Conservation (phyloP, 2,888 invertebrate species). For the Ornithoptera alexandrae region DNA sequence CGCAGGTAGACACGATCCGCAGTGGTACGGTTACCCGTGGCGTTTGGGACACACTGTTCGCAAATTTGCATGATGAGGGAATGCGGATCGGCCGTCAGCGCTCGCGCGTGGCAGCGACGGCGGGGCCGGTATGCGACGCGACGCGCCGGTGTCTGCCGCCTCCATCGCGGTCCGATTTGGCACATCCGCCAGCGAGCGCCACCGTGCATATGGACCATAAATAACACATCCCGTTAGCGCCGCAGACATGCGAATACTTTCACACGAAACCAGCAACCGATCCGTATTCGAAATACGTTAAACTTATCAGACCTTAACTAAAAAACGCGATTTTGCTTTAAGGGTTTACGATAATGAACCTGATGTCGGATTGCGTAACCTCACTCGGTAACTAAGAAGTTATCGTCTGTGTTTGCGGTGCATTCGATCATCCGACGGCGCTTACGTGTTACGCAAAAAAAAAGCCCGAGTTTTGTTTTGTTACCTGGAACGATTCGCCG, state of each 20-base stretch:
- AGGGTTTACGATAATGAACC: conserved; percentile 30
- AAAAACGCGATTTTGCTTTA: background rate
- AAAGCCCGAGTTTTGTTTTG: conserved; percentile 54
- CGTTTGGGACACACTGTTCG: conserved; percentile 15
- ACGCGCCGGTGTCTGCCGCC: conserved; percentile 70
- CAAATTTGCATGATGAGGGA: conserved; percentile 23
- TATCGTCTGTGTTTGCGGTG: conserved; percentile 59
- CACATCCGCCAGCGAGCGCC: conserved; percentile 74
- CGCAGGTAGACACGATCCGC: conserved; percentile 47
- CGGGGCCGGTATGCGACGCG: conserved; percentile 72
- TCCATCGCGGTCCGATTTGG: conserved; percentile 75
- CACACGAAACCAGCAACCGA: conserved; percentile 36
- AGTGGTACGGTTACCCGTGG: conserved; percentile 34
- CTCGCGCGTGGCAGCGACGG: conserved; percentile 46
- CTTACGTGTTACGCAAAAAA: conserved; percentile 69
- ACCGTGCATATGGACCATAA: conserved; percentile 56
- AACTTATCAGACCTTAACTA: background rate
- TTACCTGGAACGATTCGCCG: conserved; percentile 64
- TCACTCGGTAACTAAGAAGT: conserved; percentile 40
- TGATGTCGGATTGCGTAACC: conserved; percentile 53
- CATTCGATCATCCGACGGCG: conserved; percentile 58
- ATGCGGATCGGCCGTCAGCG: conserved; percentile 14
- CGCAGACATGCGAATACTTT: conserved; percentile 43
- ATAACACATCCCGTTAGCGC: conserved; percentile 58
- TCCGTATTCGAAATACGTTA: conserved; percentile 2